phyloP scores from a whole-genome alignment of 2,888 invertebrate species.

The Trypoxylon attenuatum region DNA sequence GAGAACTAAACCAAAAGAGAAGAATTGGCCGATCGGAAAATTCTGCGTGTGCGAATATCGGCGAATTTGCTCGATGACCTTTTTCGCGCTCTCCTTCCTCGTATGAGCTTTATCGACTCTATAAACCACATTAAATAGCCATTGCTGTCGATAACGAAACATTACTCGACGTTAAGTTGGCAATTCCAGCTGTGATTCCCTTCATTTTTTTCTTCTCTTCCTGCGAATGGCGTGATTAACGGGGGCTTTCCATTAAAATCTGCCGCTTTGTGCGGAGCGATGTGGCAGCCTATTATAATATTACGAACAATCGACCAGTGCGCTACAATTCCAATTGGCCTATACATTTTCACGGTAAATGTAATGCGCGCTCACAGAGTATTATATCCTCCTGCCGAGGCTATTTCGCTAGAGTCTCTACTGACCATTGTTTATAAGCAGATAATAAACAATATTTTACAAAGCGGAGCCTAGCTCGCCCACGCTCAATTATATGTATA shows the following conservation, averaged over 20 bases:
- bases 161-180: constrained; percentile 21
- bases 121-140: not conserved
- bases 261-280: constrained; percentile 22
- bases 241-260: constrained; percentile 17
- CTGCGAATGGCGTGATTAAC: constrained; percentile 26
- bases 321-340: constrained; percentile 43
- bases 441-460: constrained; percentile 55
- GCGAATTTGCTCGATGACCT: constrained; percentile 1
- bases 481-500: constrained; percentile 25
- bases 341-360: constrained; percentile 55
- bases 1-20: not conserved
- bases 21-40: not conserved
- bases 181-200: constrained; percentile 16
- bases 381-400: constrained; percentile 37
- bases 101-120: constrained; percentile 1
- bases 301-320: constrained; percentile 44
- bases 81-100: not conserved
- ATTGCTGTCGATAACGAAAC: constrained; percentile 9
- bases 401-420: constrained; percentile 43
- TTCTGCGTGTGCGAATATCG: not conserved
- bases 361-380: constrained; percentile 47
- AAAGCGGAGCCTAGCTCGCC: constrained; percentile 8
- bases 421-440: constrained; percentile 60
- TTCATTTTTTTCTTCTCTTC: constrained; percentile 8
- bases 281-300: constrained; percentile 42